Percentiles rank a stretch among this genome's conserved stretches.
These are phyloP conservation scores for Formica aserva DNA, from an alignment of 2,888 invertebrate genomes.

Conservation along the genomic window DNA sequence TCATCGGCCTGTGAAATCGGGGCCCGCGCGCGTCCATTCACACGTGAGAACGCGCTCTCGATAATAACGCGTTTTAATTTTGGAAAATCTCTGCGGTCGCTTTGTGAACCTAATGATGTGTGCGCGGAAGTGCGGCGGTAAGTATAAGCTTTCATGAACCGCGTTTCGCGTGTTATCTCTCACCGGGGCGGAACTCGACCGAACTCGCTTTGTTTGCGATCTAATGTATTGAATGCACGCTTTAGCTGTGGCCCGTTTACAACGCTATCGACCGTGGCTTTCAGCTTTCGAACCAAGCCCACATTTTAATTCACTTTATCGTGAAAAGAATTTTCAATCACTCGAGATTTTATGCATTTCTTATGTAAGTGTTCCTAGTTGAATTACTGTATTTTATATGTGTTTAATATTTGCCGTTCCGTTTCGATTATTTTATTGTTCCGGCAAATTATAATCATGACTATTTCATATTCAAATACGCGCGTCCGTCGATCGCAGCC, in stretches of 20 bases:
- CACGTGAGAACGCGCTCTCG: slow-evolving; percentile 39
- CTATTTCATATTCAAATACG: slow-evolving; percentile 64
- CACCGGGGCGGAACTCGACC: slow-evolving; percentile 8
- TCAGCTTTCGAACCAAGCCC: neutral
- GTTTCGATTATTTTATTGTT: neutral
- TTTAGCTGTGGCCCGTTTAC: neutral
- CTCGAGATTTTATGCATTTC: neutral
- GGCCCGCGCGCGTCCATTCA: slow-evolving; percentile 21
- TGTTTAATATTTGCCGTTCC: slow-evolving; percentile 6
- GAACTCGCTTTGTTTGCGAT: slow-evolving; percentile 37
- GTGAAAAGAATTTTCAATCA: neutral
- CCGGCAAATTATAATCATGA: slow-evolving; percentile 33
- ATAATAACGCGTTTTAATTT: slow-evolving; percentile 63
- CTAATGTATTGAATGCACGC: slow-evolving; percentile 40
- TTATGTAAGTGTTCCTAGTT: neutral
- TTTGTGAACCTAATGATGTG: slow-evolving; percentile 48
- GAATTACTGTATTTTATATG: neutral
- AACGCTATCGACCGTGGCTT: neutral
- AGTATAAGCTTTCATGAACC: slow-evolving; percentile 22
- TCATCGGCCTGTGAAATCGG: slow-evolving; percentile 46
- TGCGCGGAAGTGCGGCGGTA: slow-evolving; percentile 15
- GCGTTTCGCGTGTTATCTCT: slow-evolving; percentile 22
- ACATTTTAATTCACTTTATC: neutral
- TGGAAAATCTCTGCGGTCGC: slow-evolving; percentile 53
- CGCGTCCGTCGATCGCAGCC: slow-evolving; percentile 42